These are phyloP conservation scores for Pseudolaguvia tuberculata DNA, from an alignment of 2,113 vertebrate species.

Conservation along the genomic window DNA sequence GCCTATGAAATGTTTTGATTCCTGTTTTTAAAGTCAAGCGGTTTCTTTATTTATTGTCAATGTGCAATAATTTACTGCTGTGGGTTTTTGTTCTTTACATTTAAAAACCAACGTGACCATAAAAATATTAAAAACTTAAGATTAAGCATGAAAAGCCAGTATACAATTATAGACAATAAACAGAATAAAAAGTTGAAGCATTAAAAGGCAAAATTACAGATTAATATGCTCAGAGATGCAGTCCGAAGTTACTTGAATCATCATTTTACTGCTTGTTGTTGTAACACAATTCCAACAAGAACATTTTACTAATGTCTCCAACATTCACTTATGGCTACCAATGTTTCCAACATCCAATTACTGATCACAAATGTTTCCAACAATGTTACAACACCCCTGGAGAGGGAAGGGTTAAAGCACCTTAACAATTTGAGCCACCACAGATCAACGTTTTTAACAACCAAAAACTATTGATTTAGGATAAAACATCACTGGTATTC, in stretches of 20 bases:
- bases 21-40: neutral
- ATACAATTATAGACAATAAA: neutral
- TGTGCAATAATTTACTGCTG: neutral
- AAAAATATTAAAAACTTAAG: no score
- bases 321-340: no score
- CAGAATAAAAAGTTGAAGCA: neutral
- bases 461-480: neutral
- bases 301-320: neutral
- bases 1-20: neutral
- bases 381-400: no score
- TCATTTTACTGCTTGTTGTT: no score
- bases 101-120: neutral
- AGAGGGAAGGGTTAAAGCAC: no score
- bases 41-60: slow-evolving; percentile 9
- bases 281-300: no score
- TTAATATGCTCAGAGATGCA: neutral
- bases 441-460: neutral
- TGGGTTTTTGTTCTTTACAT: neutral
- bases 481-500: no score
- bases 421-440: no score
- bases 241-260: neutral
- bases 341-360: neutral
- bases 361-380: neutral
- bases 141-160: neutral
- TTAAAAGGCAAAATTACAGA: neutral